phyloP scores from a whole-genome alignment of 2,888 invertebrate genomes.

The Epirrhoe alternata region DNA sequence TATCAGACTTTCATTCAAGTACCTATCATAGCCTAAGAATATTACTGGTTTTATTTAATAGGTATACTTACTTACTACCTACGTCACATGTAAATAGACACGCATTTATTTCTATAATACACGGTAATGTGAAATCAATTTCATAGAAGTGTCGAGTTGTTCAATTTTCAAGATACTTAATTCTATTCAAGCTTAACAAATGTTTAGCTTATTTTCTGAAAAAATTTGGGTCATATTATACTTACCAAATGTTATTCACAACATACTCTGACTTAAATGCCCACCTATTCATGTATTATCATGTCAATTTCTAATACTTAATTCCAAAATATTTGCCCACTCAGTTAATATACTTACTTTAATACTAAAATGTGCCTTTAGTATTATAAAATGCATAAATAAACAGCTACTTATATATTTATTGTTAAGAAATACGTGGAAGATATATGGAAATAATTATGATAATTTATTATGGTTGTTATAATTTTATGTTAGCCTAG shows the following conservation, averaged over 20 bases:
- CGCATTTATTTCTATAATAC: constrained; percentile 25
- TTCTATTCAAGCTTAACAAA: neutral
- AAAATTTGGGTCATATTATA: neutral
- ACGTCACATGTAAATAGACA: constrained; percentile 15
- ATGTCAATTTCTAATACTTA: neutral
- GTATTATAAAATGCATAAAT: constrained; percentile 35
- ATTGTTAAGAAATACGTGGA: constrained; percentile 44
- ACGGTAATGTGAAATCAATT: neutral
- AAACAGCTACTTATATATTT: constrained; percentile 35
- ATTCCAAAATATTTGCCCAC: neutral
- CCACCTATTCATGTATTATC: neutral
- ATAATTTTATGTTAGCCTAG: constrained; percentile 57
- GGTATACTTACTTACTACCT: neutral
- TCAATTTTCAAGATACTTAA: neutral
- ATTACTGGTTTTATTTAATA: constrained; percentile 6
- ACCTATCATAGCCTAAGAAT: neutral
- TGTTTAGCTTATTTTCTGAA: neutral
- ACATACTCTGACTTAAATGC: neutral
- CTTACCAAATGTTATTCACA: neutral
- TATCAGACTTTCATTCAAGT: neutral
- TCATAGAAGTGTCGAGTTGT: neutral
- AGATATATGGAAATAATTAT: constrained; percentile 43
- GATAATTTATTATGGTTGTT: constrained; percentile 53
- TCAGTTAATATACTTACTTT: neutral
- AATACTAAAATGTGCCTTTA: constrained; percentile 13